phyloP scores from a whole-genome alignment of 2,888 invertebrate species.

The Venusia cambrica region DNA sequence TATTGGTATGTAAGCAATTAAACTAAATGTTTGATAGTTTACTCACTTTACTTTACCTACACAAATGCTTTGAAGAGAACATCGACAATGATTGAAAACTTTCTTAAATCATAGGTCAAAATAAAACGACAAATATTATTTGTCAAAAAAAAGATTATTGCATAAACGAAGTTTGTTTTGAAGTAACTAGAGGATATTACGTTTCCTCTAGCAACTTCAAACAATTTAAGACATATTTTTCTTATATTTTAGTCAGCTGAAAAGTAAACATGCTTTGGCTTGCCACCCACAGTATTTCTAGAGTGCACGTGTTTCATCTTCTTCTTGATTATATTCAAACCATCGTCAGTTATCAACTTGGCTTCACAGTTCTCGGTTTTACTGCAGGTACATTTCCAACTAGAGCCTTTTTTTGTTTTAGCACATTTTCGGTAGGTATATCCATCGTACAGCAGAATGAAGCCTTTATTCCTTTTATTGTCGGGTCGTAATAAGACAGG shows the following conservation, averaged over 20 bases:
- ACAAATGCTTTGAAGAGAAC: too few species aligned
- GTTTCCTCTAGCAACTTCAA: too few species aligned
- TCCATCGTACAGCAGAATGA: constrained; percentile 51
- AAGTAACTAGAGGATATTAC: too few species aligned
- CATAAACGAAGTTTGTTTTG: too few species aligned
- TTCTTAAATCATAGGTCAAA: too few species aligned
- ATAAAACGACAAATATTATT: too few species aligned
- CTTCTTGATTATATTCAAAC: constrained; percentile 49
- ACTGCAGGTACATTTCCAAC: constrained; percentile 64
- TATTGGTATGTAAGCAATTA: too few species aligned
- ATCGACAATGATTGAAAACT: too few species aligned
- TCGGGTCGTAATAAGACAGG: constrained; percentile 60
- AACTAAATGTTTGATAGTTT: too few species aligned
- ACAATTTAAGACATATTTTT: too few species aligned
- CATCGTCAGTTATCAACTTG: constrained; percentile 54
- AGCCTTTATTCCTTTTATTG: constrained; percentile 46
- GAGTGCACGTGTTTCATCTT: constrained; percentile 53
- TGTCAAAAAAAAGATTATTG: too few species aligned
- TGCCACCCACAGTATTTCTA: constrained; percentile 40
- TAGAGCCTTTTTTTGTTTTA: constrained; percentile 64
- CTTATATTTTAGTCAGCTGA: constrained; percentile 37
- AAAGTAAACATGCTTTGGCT: constrained; percentile 70
- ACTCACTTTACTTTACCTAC: too few species aligned
- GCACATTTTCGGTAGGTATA: constrained; percentile 53
- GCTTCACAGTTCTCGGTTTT: constrained; percentile 58